phyloP scores from a whole-genome alignment of 1,140 invertebrate species.

The Bradynema listronoti region DNA sequence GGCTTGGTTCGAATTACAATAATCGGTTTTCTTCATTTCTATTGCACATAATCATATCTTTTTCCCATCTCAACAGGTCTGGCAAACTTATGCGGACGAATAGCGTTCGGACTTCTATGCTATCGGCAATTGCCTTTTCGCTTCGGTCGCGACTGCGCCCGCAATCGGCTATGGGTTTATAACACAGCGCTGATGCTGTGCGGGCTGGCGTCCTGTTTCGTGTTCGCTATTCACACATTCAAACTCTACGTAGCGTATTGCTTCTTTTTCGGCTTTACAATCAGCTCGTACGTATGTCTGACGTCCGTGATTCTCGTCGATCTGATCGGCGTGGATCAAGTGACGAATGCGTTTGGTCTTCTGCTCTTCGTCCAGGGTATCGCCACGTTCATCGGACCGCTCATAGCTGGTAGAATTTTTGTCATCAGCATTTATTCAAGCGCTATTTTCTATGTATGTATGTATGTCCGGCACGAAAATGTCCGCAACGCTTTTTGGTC shows the following conservation, averaged over 20 bases:
- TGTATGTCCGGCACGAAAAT: no score
- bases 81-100: constrained; percentile 67
- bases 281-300: constrained; percentile 84
- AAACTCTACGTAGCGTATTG: constrained; percentile 74
- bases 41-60: no score
- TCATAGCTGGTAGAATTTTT: constrained; percentile 63
- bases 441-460: no score
- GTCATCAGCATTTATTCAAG: no score
- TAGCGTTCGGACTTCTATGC: constrained; percentile 62
- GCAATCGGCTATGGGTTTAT: constrained; percentile 69
- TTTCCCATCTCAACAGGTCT: no score
- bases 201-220: constrained; percentile 71
- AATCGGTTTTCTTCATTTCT: no score
- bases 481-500: no score
- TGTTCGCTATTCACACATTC: constrained; percentile 72
- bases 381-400: constrained; percentile 73
- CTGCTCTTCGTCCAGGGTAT: constrained; percentile 86
- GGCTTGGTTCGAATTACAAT: no score
- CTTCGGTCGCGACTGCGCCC: constrained; percentile 72
- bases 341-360: constrained; percentile 92
- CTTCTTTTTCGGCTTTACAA: constrained; percentile 72
- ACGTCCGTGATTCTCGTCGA: constrained; percentile 87
- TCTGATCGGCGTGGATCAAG: constrained; percentile 80
- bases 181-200: constrained; percentile 68
- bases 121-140: constrained; percentile 73